A percentile compares a stretch with the other conserved stretches of the same genome.
phyloP scores from a whole-genome alignment of 37 sponge, comb jelly and placozoan species.

The Theonella swinhoei region DNA sequence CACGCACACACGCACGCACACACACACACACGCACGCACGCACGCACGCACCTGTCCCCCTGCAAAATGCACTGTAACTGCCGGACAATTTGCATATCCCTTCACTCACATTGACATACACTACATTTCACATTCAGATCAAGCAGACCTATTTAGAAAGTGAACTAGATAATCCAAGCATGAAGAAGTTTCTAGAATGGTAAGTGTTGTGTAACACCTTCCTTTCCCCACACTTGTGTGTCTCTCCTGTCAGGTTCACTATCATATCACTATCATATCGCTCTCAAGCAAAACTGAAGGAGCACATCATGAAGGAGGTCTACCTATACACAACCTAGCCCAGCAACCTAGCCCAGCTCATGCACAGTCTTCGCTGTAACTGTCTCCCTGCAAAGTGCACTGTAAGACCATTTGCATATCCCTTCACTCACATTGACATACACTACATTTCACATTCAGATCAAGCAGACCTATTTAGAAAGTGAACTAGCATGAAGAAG shows the following conservation, averaged over 20 bases:
- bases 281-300: not conserved
- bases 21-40: no score
- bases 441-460: not conserved
- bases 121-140: no score
- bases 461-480: slow-evolving; percentile 7
- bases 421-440: not conserved
- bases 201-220: not conserved
- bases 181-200: no score
- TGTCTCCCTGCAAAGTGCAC: not conserved
- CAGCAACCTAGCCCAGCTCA: not conserved
- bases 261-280: not conserved
- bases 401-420: not conserved
- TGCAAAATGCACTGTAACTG: no score
- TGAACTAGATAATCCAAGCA: no score
- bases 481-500: not conserved
- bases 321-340: not conserved
- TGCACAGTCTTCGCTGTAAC: not conserved
- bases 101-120: no score
- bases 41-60: no score
- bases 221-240: not conserved
- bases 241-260: not conserved
- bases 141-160: no score
- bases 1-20: no score
- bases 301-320: not conserved
- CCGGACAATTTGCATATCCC: no score